phyloP scores from a whole-genome alignment of 2,888 invertebrate species.

The Spatulosminthurus flaviceps region DNA sequence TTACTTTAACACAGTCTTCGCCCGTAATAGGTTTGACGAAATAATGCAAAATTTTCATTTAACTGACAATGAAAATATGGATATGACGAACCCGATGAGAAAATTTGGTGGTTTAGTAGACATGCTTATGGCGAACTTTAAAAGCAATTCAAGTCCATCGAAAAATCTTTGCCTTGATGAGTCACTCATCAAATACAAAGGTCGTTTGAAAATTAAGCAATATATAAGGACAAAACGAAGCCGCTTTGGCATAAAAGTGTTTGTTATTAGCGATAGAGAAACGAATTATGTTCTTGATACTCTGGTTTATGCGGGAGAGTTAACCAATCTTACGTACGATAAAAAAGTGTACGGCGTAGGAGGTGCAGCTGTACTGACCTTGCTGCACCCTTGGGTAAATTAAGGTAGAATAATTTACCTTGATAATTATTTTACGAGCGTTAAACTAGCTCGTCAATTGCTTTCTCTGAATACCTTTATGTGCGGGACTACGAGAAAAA shows the following conservation, averaged over 20 bases:
- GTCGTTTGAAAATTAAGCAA: not conserved
- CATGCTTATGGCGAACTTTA: not conserved
- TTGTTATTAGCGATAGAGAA: not conserved
- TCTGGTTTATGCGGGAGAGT: not conserved
- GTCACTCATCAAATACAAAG: not conserved
- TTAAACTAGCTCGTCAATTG: not conserved
- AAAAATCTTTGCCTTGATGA: not conserved
- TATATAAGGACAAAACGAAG: conserved; percentile 2
- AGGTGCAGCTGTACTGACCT: not conserved
- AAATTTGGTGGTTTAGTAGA: not conserved
- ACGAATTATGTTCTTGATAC: conserved; percentile 2
- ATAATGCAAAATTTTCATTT: not conserved
- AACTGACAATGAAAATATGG: not conserved
- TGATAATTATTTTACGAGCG: conserved; percentile 2
- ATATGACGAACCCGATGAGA: not conserved
- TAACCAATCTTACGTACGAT: not conserved
- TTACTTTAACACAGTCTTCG: not conserved
- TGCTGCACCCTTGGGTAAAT: not conserved
- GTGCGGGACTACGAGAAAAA: not conserved
- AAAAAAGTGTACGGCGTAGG: not conserved
- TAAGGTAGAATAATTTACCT: not conserved
- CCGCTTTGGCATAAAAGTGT: not conserved
- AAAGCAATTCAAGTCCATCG: not conserved
- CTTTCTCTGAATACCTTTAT: not conserved
- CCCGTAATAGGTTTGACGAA: not conserved